phyloP scores from a whole-genome alignment of 1,140 invertebrate genomes.

The Berghia stephanieae region DNA sequence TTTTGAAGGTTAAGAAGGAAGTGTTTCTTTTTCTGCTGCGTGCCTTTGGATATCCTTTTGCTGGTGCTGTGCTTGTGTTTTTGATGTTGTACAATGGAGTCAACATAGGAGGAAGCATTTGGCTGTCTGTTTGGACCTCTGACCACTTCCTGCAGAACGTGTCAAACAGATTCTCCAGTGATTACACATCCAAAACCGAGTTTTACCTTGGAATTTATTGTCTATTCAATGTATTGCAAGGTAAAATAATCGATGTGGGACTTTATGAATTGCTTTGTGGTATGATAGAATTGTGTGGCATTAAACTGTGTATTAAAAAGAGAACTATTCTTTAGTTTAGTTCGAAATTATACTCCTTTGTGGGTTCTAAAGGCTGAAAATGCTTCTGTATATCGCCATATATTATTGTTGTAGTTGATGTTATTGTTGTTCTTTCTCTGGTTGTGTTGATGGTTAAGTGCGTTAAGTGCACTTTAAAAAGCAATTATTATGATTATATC shows the following conservation, averaged over 20 bases:
- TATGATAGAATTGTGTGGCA: too few relatives aligned
- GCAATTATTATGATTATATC: too few relatives aligned
- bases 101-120: constrained; percentile 30
- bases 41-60: constrained; percentile 82
- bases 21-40: constrained; percentile 89
- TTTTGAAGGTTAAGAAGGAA: constrained; percentile 78
- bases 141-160: constrained; percentile 30
- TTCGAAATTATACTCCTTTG: not conserved
- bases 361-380: not conserved
- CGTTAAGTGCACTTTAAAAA: too few relatives aligned
- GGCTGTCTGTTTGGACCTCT: constrained; percentile 38
- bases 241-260: not conserved
- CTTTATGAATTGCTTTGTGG: not conserved
- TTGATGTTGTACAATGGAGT: constrained; percentile 75
- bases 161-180: not conserved
- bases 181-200: constrained; percentile 22
- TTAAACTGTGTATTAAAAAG: too few relatives aligned
- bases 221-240: constrained; percentile 32
- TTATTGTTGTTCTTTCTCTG: too few relatives aligned
- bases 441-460: too few relatives aligned
- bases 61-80: constrained; percentile 78
- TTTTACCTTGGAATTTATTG: constrained; percentile 33
- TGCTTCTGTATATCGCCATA: not conserved
- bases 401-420: not conserved
- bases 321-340: not conserved